Base-by-base conservation (phyloP, 2,797 vertebrate species). In the Bradypodion pumilum region DNA sequence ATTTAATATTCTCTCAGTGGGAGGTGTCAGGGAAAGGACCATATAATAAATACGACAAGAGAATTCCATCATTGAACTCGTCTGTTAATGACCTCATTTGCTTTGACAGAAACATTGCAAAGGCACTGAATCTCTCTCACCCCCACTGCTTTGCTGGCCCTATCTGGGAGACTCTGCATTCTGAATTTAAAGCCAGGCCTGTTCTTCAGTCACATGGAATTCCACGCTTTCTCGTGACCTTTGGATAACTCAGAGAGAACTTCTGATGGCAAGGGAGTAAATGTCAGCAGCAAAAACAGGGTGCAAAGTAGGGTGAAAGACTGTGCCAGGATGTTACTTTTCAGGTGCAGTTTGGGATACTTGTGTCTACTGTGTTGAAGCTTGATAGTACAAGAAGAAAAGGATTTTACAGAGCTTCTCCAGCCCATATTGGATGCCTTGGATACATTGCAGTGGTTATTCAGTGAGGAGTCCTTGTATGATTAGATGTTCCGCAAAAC, bases 1-100 rank as follows among this genome's bases (percentile, higher is more conserved):
- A 96, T 96, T 96, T 96, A 96, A 95, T 96, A 96, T 96, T 96
- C 95, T 95, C 95, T 95, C 96, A 88, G 94, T 93, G 95, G 96
- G 96, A 96, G 95, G 96, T 95, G 95, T 96, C 96, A 96, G 91
- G 90, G 91, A 95, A 96, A 96, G 94, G 94, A 96, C 95, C 94
- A 94, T 95, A 92, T 96, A 96, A 96, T 96, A 96, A 96, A 96
- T 96, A 95, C 94, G 87, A 78, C 0, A 74, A 90, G 92, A 95
- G 95, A 96, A 95, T 95, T 95, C 95, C 92, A 95, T 95, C 95
- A 94, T 87, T 46, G 92, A 93, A 91, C 94, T 96, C 85, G 85
- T 96, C 95, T 95, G 95, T 95, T 95, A 96, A 96, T 95, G 95
- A 95, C 93, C 95, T 96, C 85, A 94, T 96, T 96, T 95, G 93